Conservation (phyloP, 2,888 invertebrate genomes). For the Lithophane semibrunnea region DNA sequence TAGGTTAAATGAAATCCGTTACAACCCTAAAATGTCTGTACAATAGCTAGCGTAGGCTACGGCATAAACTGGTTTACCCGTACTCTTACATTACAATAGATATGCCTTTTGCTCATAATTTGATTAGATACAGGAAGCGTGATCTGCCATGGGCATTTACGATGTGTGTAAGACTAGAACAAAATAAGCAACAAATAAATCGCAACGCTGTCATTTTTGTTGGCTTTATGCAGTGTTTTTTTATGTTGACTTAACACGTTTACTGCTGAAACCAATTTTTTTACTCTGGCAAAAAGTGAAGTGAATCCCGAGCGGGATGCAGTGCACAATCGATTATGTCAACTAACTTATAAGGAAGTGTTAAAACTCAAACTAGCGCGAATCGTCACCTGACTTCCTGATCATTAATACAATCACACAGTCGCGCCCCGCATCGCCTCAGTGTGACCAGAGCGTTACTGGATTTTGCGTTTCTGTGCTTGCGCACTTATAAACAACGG, state of each 20-base stretch:
- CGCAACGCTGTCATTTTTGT: not conserved
- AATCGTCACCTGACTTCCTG: too few species aligned
- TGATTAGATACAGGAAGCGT: conserved; percentile 42
- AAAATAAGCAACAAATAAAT: conserved; percentile 7
- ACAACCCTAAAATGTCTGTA: conserved; percentile 37
- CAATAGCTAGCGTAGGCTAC: conserved; percentile 34
- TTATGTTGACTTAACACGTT: not conserved
- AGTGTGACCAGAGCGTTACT: too few species aligned
- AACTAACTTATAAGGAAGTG: too few species aligned
- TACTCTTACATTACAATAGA: conserved; percentile 22
- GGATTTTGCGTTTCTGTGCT: not conserved
- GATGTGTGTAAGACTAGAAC: conserved; percentile 24
- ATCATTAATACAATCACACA: too few species aligned
- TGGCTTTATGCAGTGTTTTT: not conserved
- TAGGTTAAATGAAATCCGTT: conserved; percentile 4
- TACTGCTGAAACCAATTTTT: not conserved
- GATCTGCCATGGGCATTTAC: conserved; percentile 21
- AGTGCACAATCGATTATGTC: too few species aligned
- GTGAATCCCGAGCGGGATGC: too few species aligned
- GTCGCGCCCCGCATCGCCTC: too few species aligned
- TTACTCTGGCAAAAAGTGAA: too few species aligned
- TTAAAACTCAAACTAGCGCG: too few species aligned
- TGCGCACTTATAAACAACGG: not conserved
- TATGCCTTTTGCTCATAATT: conserved; percentile 39
- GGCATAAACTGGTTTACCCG: conserved; percentile 21